Evolutionary conservation across 1,140 invertebrate species (phyloP).

Genomic region (Lineus longissimus): DNA sequence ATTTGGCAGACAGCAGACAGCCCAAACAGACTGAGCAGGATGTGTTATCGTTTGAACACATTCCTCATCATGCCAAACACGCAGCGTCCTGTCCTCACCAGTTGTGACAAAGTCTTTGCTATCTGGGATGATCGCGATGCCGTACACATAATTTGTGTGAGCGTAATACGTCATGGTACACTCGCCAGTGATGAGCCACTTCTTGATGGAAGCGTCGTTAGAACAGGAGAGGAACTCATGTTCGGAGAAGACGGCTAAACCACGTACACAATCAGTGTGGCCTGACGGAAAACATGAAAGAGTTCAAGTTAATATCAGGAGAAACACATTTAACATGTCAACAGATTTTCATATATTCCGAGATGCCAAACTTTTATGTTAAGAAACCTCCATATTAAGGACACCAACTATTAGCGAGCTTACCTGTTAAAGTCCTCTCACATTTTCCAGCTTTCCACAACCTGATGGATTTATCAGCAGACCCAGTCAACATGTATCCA

Average conservation of each 20-base stretch:
- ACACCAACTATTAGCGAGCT: not conserved
- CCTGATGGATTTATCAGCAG: conserved; percentile 84
- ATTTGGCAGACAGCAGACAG: conserved; percentile 73
- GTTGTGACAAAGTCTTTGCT: conserved; percentile 54
- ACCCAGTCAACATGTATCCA: conserved; percentile 69
- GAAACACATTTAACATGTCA: not conserved
- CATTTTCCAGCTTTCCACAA: conserved; percentile 67
- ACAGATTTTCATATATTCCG: not conserved
- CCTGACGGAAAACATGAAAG: conserved; percentile 56
- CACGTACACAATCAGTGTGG: conserved; percentile 88
- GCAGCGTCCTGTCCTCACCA: conserved; percentile 81
- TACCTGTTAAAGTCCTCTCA: conserved; percentile 52
- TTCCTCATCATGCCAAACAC: conserved; percentile 72
- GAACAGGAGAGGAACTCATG: conserved; percentile 79
- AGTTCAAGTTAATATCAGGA: too few relatives aligned
- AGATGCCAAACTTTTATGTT: too few relatives aligned
- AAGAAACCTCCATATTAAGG: not conserved
- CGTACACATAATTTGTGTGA: conserved; percentile 68
- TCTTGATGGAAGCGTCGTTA: conserved; percentile 81
- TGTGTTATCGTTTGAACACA: conserved; percentile 70
- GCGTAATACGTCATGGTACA: conserved; percentile 75
- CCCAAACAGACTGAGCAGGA: conserved; percentile 87
- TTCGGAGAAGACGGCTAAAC: conserved; percentile 65
- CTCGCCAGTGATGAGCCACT: conserved; percentile 73
- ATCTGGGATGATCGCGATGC: conserved; percentile 63